Evolutionary conservation across 1,140 invertebrate genomes (phyloP).

Genomic region (Elysia chlorotica): DNA sequence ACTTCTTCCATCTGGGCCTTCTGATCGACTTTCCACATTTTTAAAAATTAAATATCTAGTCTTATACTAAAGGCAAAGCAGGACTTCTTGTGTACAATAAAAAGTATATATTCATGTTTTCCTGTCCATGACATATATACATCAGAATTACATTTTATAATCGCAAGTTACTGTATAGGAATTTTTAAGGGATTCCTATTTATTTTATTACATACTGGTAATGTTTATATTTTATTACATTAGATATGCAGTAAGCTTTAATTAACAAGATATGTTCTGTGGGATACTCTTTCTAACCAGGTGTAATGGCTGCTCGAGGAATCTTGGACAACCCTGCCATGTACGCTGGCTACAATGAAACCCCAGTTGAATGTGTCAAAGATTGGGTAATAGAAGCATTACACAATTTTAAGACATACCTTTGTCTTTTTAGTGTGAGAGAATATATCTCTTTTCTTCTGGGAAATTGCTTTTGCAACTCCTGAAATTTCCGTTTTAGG

Average conservation of each 20-base stretch:
- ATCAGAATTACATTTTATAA: not conserved
- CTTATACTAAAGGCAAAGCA: not conserved
- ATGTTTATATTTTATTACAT: too few relatives aligned
- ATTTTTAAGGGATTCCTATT: too few relatives aligned
- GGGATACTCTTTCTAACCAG: constrained; percentile 57
- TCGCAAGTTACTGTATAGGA: too few relatives aligned
- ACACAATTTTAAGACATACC: not conserved
- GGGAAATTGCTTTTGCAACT: not conserved
- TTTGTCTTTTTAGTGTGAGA: not conserved
- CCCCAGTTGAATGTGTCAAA: constrained; percentile 79
- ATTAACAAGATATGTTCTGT: not conserved
- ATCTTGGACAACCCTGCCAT: constrained; percentile 89
- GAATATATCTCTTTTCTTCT: not conserved
- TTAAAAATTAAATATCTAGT: too few relatives aligned
- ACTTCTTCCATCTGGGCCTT: too few relatives aligned
- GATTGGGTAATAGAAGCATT: constrained; percentile 74
- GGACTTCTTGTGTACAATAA: not conserved
- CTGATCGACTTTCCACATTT: too few relatives aligned
- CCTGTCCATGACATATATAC: not conserved
- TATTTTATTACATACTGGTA: too few relatives aligned
- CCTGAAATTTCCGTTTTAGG: not conserved
- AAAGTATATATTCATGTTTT: not conserved
- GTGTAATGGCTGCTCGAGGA: constrained; percentile 87
- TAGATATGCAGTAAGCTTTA: too few relatives aligned
- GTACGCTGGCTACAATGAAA: constrained; percentile 73